phyloP scores from a whole-genome alignment of 1,140 invertebrate genomes.

The Rhizoglyphus robini region DNA sequence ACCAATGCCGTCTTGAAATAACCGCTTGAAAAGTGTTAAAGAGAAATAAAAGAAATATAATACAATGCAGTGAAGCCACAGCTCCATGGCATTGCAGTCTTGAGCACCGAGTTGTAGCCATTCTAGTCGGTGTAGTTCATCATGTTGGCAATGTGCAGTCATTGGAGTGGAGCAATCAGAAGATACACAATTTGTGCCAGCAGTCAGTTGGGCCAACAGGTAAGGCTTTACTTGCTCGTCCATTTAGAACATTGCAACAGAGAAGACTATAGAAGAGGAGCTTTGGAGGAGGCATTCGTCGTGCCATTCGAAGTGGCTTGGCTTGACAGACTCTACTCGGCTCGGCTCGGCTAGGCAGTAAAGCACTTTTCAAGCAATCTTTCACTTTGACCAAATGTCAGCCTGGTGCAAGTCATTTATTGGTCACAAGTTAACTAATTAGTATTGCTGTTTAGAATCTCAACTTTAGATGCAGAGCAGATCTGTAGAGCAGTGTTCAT shows the following conservation, averaged over 20 bases:
- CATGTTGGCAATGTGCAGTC: neutral
- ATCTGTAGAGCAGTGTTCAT: too few species aligned
- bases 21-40: neutral
- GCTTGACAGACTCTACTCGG: too few species aligned
- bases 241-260: neutral
- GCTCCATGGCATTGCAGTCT: neutral
- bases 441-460: too few species aligned
- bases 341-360: too few species aligned
- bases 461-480: too few species aligned
- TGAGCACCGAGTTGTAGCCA: neutral
- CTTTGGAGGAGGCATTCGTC: too few species aligned
- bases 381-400: too few species aligned
- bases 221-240: neutral
- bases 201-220: neutral
- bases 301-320: too few species aligned
- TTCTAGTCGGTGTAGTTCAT: neutral
- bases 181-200: neutral
- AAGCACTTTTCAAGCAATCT: too few species aligned
- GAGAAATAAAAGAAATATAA: neutral
- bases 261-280: too few species aligned
- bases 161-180: neutral
- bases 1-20: neutral
- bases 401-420: too few species aligned
- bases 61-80: neutral
- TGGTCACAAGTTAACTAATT: too few species aligned